Percentiles rank a stretch among this genome's conserved stretches.
These are phyloP conservation scores for Riptortus pedestris DNA, from an alignment of 1,140 invertebrate genomes.

Conservation along the genomic window DNA sequence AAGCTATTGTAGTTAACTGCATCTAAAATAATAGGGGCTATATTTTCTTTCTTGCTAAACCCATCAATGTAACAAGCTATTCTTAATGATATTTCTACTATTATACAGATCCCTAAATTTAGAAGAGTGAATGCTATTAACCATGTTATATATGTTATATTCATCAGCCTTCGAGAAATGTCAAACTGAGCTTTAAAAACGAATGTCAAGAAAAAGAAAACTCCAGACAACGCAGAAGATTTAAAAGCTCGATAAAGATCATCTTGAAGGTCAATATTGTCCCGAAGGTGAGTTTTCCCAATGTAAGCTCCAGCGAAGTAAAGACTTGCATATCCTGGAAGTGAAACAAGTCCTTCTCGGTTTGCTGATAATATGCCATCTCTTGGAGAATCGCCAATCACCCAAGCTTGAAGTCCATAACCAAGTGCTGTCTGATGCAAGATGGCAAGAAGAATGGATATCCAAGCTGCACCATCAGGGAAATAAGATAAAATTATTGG, in stretches of 20 bases:
- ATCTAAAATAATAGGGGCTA: slow-evolving; percentile 47
- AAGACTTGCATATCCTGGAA: slow-evolving; percentile 69
- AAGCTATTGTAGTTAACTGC: slow-evolving; percentile 65
- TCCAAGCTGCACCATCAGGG: slow-evolving; percentile 39
- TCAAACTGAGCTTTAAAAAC: slow-evolving; percentile 40
- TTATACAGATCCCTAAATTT: slow-evolving; percentile 27
- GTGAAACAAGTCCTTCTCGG: slow-evolving; percentile 77
- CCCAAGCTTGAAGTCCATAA: slow-evolving; percentile 54
- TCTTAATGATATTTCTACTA: slow-evolving; percentile 22
- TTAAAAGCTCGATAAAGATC: slow-evolving; percentile 35
- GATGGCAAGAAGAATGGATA: slow-evolving; percentile 44
- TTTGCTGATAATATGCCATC: slow-evolving; percentile 66
- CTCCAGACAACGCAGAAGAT: slow-evolving; percentile 37
- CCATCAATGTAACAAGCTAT: not conserved
- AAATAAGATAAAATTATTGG: slow-evolving; percentile 35
- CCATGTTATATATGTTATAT: slow-evolving; percentile 65
- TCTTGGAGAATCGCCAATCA: slow-evolving; percentile 50
- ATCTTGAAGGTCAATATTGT: slow-evolving; percentile 31
- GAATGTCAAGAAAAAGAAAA: slow-evolving; percentile 42
- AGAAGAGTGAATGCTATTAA: slow-evolving; percentile 47
- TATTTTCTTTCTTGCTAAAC: not conserved
- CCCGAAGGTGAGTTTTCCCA: slow-evolving; percentile 47
- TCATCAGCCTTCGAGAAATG: slow-evolving; percentile 61
- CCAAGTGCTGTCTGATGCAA: slow-evolving; percentile 60
- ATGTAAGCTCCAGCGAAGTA: slow-evolving; percentile 64